A percentile compares a stretch with the other conserved stretches of the same genome.
phyloP scores from a whole-genome alignment of 2,888 invertebrate species.

The Fragum sueziense region DNA sequence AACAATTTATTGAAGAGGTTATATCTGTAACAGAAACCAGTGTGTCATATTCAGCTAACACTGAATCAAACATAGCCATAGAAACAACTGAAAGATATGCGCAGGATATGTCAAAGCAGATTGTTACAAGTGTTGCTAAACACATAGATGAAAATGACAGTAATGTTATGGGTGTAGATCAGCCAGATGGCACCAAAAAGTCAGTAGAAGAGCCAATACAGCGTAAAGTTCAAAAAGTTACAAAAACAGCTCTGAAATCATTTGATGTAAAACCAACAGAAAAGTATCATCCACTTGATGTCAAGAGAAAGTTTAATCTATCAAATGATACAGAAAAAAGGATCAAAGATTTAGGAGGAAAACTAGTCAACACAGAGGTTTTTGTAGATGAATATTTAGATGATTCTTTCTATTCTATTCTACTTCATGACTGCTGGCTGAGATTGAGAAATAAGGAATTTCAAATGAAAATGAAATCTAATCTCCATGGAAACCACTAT shows the following conservation, averaged over 20 bases:
- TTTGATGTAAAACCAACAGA: conserved; percentile 2
- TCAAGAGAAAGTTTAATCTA: conserved; percentile 74
- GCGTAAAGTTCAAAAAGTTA: not conserved
- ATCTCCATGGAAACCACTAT: not conserved
- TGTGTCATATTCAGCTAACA: not conserved
- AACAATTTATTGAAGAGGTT: conserved; percentile 31
- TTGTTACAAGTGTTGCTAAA: not conserved
- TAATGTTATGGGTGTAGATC: not conserved
- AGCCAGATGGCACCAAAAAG: conserved; percentile 12
- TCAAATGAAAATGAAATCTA: conserved; percentile 69
- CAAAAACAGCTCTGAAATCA: conserved; percentile 1
- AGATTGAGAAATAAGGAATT: conserved; percentile 70
- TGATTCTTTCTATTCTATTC: conserved; percentile 67
- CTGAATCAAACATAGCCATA: not conserved
- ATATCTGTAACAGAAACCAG: conserved; percentile 23
- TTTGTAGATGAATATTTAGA: conserved; percentile 77
- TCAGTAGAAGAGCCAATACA: not conserved
- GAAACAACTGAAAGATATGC: conserved; percentile 2
- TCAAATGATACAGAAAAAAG: conserved; percentile 63
- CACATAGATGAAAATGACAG: not conserved
- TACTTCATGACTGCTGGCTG: conserved; percentile 74
- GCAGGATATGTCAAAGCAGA: conserved; percentile 6
- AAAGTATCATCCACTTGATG: conserved; percentile 61
- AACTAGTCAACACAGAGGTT: conserved; percentile 61
- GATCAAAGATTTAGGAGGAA: conserved; percentile 70